phyloP scores from a whole-genome alignment of 2,113 vertebrate species.

The Oncorhynchus kisutch region DNA sequence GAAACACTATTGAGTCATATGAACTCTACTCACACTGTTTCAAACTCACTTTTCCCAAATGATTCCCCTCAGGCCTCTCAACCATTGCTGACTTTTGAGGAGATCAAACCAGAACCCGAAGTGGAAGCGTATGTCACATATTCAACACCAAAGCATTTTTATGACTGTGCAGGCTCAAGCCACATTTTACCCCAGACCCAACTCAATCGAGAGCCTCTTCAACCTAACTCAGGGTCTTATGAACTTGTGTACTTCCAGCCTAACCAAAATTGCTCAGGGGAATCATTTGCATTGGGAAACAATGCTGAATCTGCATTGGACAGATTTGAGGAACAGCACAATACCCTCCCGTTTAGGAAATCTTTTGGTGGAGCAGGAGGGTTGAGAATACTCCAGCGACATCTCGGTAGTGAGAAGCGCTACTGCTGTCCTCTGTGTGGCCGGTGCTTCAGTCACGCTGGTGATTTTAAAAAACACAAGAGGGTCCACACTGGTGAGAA shows the following conservation, averaged over 20 bases:
- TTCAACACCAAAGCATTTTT: slow-evolving; percentile 2
- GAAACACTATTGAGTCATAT: background rate
- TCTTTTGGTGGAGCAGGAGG: slow-evolving; percentile 36
- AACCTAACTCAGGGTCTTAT: background rate
- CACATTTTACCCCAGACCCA: background rate
- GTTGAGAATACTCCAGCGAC: slow-evolving; percentile 44
- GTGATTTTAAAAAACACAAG: slow-evolving; percentile 68
- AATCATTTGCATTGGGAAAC: background rate
- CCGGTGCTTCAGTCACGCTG: slow-evolving; percentile 64
- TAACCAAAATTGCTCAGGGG: background rate
- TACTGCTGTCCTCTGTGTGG: slow-evolving; percentile 63
- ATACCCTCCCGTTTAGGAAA: slow-evolving; percentile 23
- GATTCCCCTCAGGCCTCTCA: background rate
- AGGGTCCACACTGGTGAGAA: slow-evolving; percentile 66
- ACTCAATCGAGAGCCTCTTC: background rate
- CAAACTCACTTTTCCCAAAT: background rate
- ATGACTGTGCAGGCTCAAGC: background rate
- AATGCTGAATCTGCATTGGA: background rate
- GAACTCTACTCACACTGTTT: background rate
- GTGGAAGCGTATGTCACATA: background rate
- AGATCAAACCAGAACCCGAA: slow-evolving; percentile 33
- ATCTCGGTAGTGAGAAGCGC: slow-evolving; percentile 50
- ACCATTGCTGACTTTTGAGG: background rate
- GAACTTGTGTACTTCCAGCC: background rate
- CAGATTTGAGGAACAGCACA: slow-evolving; percentile 7